Percentiles rank a stretch among this genome's conserved stretches.
Conservation (phyloP, 2,113 vertebrate species). For the Oryzias javanicus region DNA sequence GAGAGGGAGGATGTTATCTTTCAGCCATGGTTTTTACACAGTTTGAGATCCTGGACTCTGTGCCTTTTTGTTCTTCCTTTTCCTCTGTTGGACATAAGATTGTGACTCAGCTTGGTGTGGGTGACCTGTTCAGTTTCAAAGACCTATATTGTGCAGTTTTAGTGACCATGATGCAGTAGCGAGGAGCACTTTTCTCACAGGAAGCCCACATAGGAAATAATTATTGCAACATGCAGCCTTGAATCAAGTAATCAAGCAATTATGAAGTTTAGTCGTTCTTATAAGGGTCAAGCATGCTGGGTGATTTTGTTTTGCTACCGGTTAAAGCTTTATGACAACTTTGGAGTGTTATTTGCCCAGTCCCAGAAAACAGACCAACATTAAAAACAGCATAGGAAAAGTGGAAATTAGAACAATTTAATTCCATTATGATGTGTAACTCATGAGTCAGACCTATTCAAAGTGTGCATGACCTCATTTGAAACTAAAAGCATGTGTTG, state of each 20-base stretch:
- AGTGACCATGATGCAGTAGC: conserved; percentile 50
- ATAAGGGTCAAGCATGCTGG: conserved; percentile 16
- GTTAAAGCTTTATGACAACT: neutral
- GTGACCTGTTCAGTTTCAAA: conserved; percentile 66
- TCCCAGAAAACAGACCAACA: neutral
- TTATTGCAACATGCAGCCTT: conserved; percentile 57
- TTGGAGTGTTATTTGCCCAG: neutral
- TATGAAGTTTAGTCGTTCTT: conserved; percentile 44
- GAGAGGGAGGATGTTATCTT: conserved; percentile 57
- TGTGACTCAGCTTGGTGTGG: conserved; percentile 53
- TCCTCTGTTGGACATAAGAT: conserved; percentile 32
- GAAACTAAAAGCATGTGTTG: conserved; percentile 3
- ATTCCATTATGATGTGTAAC: conserved; percentile 1
- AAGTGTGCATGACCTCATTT: conserved; percentile 7
- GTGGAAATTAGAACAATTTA: conserved; percentile 2
- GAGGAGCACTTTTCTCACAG: conserved; percentile 57
- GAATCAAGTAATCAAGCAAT: conserved; percentile 51
- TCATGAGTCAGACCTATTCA: conserved; percentile 21
- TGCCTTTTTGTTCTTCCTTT: conserved; percentile 43
- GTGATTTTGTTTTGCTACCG: neutral
- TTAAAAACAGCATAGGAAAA: neutral
- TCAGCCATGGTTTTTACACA: conserved; percentile 30
- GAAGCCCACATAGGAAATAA: conserved; percentile 72
- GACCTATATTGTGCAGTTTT: conserved; percentile 19
- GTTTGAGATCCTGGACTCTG: conserved; percentile 44